phyloP scores from a whole-genome alignment of 2,888 invertebrate species.

The Eilema caniola region DNA sequence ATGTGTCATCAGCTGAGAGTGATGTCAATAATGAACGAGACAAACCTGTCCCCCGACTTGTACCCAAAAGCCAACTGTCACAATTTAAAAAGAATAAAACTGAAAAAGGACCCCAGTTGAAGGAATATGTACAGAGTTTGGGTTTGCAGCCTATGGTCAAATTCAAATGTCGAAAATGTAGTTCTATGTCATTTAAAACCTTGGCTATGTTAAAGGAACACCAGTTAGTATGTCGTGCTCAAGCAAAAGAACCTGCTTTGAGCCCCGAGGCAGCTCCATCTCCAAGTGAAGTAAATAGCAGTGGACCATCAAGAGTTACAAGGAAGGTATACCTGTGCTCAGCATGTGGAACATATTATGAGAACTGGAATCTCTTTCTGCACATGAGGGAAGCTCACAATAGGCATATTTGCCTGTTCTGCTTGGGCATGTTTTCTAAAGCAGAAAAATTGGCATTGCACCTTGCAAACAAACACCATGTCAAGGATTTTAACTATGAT shows the following conservation, averaged over 20 bases:
- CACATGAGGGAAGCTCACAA: conserved; percentile 95
- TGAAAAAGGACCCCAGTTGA: conserved; percentile 77
- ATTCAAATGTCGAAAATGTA: conserved; percentile 92
- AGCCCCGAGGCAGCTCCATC: conserved; percentile 74
- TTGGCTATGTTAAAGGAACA: conserved; percentile 90
- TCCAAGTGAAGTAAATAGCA: conserved; percentile 66
- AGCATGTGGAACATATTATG: conserved; percentile 94
- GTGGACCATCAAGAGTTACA: conserved; percentile 88
- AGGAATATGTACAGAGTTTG: conserved; percentile 91
- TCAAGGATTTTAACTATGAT: conserved; percentile 90
- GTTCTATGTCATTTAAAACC: conserved; percentile 89
- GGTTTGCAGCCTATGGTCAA: conserved; percentile 91
- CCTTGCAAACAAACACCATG: conserved; percentile 92
- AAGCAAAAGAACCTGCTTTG: conserved; percentile 75
- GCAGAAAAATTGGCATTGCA: conserved; percentile 93
- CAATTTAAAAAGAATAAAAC: conserved; percentile 81
- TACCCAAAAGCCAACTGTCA: conserved; percentile 80
- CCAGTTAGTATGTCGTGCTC: conserved; percentile 88
- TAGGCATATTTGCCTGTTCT: conserved; percentile 93
- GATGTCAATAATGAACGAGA: conserved; percentile 73
- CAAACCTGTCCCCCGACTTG: conserved; percentile 81
- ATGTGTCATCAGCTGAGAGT: conserved; percentile 67
- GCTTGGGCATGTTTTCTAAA: conserved; percentile 93
- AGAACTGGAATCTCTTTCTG: conserved; percentile 94
- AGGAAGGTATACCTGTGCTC: conserved; percentile 93